Evolutionary conservation across 2,888 invertebrate genomes (phyloP).

Genomic region (Liopterus haemorrhoidalis): DNA sequence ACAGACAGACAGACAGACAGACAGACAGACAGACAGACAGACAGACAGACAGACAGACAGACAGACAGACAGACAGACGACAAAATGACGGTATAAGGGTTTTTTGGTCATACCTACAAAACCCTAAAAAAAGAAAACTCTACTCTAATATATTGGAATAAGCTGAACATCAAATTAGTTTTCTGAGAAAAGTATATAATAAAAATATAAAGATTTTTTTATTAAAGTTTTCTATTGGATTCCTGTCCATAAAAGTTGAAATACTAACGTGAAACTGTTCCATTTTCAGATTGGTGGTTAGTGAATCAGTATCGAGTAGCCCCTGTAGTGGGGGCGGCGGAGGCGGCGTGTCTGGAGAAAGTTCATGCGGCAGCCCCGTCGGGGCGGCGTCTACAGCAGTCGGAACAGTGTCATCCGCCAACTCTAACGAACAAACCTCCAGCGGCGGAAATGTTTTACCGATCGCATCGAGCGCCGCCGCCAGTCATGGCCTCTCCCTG

Average conservation of each 20-base stretch:
- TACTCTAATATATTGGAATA: no score
- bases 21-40: no score
- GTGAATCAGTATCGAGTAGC: constrained; percentile 1
- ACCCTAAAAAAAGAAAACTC: no score
- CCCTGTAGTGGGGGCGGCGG: constrained; percentile 10
- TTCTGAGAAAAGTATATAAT: no score
- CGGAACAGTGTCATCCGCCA: constrained; percentile 12
- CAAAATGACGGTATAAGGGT: no score
- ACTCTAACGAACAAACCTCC: neutral
- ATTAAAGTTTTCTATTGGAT: no score
- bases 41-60: no score
- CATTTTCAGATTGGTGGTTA: constrained; percentile 4
- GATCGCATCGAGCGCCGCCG: neutral
- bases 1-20: no score
- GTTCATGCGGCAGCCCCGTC: constrained; percentile 55
- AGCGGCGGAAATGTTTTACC: constrained; percentile 6
- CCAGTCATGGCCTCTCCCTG: constrained; percentile 27
- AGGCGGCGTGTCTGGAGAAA: constrained; percentile 51
- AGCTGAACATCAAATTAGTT: no score
- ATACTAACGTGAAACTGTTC: neutral
- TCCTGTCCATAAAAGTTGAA: neutral
- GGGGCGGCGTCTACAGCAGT: constrained; percentile 38
- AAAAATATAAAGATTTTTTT: no score
- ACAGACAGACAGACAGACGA: no score
- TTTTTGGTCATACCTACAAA: no score